Base-by-base conservation (phyloP, 2,888 invertebrate species). In the Chironomus tentans region DNA sequence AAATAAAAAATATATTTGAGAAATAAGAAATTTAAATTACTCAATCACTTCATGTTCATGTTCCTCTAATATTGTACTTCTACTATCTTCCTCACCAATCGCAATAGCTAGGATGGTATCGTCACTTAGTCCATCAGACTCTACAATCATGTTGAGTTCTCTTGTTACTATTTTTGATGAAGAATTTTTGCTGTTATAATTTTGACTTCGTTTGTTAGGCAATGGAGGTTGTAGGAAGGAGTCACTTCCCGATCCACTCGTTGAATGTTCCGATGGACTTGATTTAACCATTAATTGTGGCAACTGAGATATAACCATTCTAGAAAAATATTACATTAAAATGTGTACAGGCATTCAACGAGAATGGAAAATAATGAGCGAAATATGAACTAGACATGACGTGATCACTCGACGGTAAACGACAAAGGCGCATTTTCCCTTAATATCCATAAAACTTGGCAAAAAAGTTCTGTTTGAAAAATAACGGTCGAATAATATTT, bases 41-140 rank as follows among this genome's bases (percentile, higher is more conserved):
- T 65, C 65, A 21, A 65, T 65, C n/a, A 65, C 65, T 65, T 65
- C 65, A 65, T 65, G 56, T 18, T 56, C 56, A 56, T 56, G 56
- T 56, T 56, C 56, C 56, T 56, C 56, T 5, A 18, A 15, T 6
- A 56, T 15, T 56, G 56, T 4, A 56, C n/a, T n/a, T n/a, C n/a
- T n/a, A n/a, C 56, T 56, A 6, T 56, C 56, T 15, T 18, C 56
- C 2, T 18, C 56, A 2, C 38, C 38, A 38, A 38, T 38, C 4
- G 38, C 38, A 38, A 38, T 38, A 15, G 56, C 56, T 2, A 15
- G 65, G 12, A 65, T 12, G 6, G 18, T 22, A 22, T 65, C 65
- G 7, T 65, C 65, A 22, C 12, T 65, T 10, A 65, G 22, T 12
- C 18, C 65, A 22, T 65, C 65, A 21, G 65, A 22, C 13, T 65